Evolutionary conservation across 2,888 invertebrate species (phyloP).

Genomic region (Leucophenga maculata): DNA sequence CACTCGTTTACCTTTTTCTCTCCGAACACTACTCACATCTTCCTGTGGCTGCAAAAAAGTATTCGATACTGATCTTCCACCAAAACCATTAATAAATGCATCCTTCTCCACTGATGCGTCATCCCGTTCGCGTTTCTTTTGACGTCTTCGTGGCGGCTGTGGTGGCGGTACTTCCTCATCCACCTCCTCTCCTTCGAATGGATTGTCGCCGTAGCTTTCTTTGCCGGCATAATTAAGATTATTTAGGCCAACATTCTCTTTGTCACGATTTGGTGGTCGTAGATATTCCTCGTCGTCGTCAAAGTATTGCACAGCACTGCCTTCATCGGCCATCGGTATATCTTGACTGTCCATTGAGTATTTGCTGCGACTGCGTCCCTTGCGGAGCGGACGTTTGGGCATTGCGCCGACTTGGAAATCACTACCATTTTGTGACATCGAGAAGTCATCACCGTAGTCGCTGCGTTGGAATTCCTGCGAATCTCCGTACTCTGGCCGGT

Average conservation of each 20-base stretch:
- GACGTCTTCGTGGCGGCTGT: conserved; percentile 69
- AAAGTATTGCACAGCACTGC: conserved; percentile 66
- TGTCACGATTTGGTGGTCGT: conserved; percentile 55
- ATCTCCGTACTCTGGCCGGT: conserved; percentile 61
- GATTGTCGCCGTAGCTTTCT: not conserved
- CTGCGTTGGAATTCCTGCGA: conserved; percentile 66
- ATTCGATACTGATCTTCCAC: conserved; percentile 72
- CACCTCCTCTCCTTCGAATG: conserved; percentile 40
- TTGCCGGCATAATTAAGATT: conserved; percentile 48
- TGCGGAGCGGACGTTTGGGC: conserved; percentile 75
- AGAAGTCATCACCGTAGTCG: conserved; percentile 69
- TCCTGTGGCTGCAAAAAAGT: conserved; percentile 71
- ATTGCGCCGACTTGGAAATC: conserved; percentile 59
- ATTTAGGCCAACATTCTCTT: conserved; percentile 54
- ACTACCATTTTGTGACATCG: conserved; percentile 69
- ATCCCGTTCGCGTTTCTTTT: conserved; percentile 65
- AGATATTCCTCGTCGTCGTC: conserved; percentile 72
- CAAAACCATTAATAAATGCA: conserved; percentile 70
- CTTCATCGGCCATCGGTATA: conserved; percentile 62
- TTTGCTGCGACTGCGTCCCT: conserved; percentile 68
- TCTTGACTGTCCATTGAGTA: conserved; percentile 72
- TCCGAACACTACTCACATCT: conserved; percentile 60
- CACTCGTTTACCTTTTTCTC: not conserved
- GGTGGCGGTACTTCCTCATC: conserved; percentile 61
- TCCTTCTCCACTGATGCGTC: conserved; percentile 69